Conservation (phyloP, 2,113 vertebrate species). For the Solenodon paradoxus region DNA sequence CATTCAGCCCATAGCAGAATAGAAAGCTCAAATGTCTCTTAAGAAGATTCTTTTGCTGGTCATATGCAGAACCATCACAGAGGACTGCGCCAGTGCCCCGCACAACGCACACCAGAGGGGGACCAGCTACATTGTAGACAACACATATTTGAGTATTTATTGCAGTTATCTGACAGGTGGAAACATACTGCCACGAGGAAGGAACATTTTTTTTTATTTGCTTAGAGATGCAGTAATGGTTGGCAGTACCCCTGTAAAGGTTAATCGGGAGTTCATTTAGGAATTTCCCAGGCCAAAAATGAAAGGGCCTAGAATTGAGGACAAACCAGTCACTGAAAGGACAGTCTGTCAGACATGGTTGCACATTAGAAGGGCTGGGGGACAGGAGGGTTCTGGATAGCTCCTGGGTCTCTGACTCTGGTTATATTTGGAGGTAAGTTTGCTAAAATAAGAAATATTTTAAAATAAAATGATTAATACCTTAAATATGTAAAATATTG, state of each 20-base stretch:
- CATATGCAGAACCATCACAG: not conserved
- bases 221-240: not conserved
- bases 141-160: not conserved
- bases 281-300: not conserved
- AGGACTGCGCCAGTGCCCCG: not conserved
- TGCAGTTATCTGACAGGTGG: not conserved
- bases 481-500: no score
- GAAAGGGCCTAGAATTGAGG: not conserved
- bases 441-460: not conserved
- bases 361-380: not conserved
- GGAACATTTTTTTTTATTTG: not conserved
- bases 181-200: not conserved
- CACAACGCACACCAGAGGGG: not conserved
- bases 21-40: not conserved
- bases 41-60: not conserved
- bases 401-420: not conserved
- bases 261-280: not conserved
- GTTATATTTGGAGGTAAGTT: not conserved
- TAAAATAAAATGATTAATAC: no score
- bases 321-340: not conserved
- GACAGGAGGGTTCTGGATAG: not conserved
- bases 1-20: not conserved
- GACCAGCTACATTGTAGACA: not conserved
- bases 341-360: not conserved
- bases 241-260: not conserved